Evolutionary conservation across 1,140 invertebrate genomes (phyloP).

Genomic region (Piezodorus guildinii): DNA sequence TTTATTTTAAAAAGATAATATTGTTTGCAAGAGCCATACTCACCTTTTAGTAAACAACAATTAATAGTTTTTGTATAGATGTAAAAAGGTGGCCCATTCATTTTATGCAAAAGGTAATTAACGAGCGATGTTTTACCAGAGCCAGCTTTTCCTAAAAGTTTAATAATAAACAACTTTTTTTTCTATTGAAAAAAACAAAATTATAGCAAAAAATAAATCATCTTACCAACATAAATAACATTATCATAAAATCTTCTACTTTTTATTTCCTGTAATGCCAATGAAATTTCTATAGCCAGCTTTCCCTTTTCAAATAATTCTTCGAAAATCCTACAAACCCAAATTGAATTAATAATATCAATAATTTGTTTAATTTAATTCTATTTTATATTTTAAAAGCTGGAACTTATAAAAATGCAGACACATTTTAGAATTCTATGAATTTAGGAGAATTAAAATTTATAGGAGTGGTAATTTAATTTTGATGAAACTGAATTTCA

Average conservation of each 20-base stretch:
- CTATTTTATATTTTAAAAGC: too few species aligned
- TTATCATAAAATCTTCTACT: neutral
- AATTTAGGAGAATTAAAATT: too few species aligned
- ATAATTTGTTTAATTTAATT: too few species aligned
- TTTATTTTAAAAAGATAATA: neutral
- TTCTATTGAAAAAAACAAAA: neutral
- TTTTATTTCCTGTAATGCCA: neutral
- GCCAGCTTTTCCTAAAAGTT: slow-evolving; percentile 5
- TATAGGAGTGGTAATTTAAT: too few species aligned
- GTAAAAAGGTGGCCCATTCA: slow-evolving; percentile 19
- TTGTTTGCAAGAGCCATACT: neutral
- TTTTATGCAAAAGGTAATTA: slow-evolving; percentile 11
- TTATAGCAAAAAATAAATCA: neutral
- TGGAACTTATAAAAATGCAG: too few species aligned
- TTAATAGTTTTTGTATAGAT: slow-evolving; percentile 18
- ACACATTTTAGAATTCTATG: too few species aligned
- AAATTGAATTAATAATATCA: neutral
- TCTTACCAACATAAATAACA: neutral
- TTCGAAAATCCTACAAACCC: neutral
- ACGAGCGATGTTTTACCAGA: slow-evolving; percentile 15
- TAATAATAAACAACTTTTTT: too few species aligned
- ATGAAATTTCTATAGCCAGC: slow-evolving; percentile 3
- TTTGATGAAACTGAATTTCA: too few species aligned
- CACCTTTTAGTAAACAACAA: slow-evolving; percentile 24
- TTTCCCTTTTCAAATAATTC: slow-evolving; percentile 7